Evolutionary conservation across 2,797 vertebrate genomes (phyloP), one percentile per base, ranked within the genome.

Genomic region (Peromyscus eremicus): DNA sequence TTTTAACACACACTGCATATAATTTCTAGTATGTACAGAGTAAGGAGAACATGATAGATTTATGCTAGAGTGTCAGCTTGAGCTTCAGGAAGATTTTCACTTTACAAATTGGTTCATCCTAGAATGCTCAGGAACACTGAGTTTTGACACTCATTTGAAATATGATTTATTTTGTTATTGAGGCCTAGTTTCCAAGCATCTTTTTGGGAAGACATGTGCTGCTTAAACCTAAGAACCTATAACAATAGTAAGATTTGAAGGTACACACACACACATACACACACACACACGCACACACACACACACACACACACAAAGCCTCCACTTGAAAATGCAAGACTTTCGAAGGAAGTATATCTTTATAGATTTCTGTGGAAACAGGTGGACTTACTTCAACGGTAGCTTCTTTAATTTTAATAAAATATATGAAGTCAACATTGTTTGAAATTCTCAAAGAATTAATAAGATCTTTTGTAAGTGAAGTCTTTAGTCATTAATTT

Each of bases 91-190:
- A 87, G 5, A 76, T 43, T 77, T 89, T 87, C 16, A 55, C 19
- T 49, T 92, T 82, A 81, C 2, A 70, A 84, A 83, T 32, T 25
- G 37, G 60, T 92, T 94, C 46, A 91, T 80, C 55, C 1, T 6
- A 90, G 60, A 82, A 46, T 0, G 86, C 29, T 46, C 85, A 97
- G 57, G 94, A 96, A 85, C 32, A 79, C 25, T 62, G 77, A 89
- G 5, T 70, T 93, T 68, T 68, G 25, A 4, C 73, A 82, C n/a
- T 76, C 19, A 77, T 40, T 94, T 86, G 91, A 96, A 94, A 92
- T 52, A 32, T 5, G 21, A 68, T 81, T 77, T 52, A 90, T 92
- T 91, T 92, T 94, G 32, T 71, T 52, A 60, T 60, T 90, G 75
- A 79, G 49, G 10, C 83, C 92, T 14, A 93, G 29, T 81, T 90